Evolutionary conservation across 2,113 vertebrate species (phyloP).

Genomic region (Mus pahari): DNA sequence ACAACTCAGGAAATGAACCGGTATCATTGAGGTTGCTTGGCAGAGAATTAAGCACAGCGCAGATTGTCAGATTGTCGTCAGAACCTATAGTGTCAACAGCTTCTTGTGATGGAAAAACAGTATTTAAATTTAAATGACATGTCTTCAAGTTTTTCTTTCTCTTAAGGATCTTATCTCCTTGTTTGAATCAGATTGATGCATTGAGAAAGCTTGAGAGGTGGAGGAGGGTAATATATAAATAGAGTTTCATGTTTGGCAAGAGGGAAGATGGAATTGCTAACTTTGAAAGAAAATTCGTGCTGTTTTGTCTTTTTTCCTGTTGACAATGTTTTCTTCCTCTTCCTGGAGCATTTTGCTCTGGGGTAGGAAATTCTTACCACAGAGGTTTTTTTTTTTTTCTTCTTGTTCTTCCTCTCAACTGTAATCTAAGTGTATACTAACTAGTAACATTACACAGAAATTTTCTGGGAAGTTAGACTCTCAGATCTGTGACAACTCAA

Average conservation of each 20-base stretch:
- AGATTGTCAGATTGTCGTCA: not conserved
- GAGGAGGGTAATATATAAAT: not conserved
- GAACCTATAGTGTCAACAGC: not conserved
- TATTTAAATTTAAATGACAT: conserved; percentile 26
- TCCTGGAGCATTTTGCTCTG: conserved; percentile 49
- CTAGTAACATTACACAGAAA: not conserved
- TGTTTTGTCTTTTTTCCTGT: conserved; percentile 69
- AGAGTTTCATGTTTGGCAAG: conserved; percentile 48
- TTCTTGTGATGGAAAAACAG: conserved; percentile 6
- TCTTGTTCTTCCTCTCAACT: not conserved
- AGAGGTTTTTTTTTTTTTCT: not conserved
- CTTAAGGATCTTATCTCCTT: not conserved
- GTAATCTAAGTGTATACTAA: conserved; percentile 4
- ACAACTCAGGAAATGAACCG: conserved; percentile 18
- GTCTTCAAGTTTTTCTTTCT: not conserved
- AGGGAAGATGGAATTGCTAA: conserved; percentile 70
- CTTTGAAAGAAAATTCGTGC: conserved; percentile 58
- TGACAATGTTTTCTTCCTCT: conserved; percentile 68
- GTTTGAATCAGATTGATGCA: not conserved
- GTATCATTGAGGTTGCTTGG: not conserved
- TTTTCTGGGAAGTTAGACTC: conserved; percentile 36
- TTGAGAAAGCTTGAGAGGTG: conserved; percentile 17
- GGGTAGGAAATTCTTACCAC: conserved; percentile 54
- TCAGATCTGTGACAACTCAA: not conserved
- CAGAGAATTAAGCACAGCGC: not conserved